These are phyloP conservation scores for Epinephelus cyanopodus DNA, from an alignment of 2,113 vertebrate genomes.

Conservation along the genomic window DNA sequence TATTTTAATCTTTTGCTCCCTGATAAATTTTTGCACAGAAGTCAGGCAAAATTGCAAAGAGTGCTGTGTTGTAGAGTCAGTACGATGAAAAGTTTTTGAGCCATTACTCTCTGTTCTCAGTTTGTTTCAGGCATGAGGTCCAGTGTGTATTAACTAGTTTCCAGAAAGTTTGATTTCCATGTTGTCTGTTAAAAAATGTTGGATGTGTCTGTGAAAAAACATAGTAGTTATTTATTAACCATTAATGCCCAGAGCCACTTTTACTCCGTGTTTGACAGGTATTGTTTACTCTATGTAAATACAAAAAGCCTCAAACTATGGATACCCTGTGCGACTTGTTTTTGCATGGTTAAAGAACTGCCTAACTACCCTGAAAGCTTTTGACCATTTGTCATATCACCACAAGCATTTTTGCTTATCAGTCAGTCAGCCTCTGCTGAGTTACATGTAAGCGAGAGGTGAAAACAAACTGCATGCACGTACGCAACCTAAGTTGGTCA, in stretches of 20 bases:
- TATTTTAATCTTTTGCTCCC: constrained; percentile 12
- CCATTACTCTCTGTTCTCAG: background rate
- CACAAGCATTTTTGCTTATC: background rate
- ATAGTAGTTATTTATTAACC: constrained; percentile 65
- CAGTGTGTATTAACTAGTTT: background rate
- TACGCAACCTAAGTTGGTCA: background rate
- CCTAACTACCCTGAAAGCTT: background rate
- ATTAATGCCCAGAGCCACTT: constrained; percentile 25
- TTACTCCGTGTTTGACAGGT: constrained; percentile 32
- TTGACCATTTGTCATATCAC: constrained; percentile 1
- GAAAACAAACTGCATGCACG: background rate
- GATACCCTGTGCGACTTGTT: background rate
- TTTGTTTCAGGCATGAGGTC: background rate
- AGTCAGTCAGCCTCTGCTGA: background rate
- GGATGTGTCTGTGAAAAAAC: constrained; percentile 2
- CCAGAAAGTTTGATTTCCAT: background rate
- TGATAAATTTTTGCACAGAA: background rate
- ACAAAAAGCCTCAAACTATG: constrained; percentile 10
- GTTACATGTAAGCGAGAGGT: background rate
- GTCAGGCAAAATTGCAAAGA: background rate
- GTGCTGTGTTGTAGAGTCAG: background rate
- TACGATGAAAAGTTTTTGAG: background rate
- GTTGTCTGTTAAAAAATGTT: background rate
- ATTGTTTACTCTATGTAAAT: constrained; percentile 45
- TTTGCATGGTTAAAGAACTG: background rate